Evolutionary conservation across 2,113 vertebrate genomes (phyloP), one percentile per base, ranked within the genome.

Genomic region (Astur gentilis): DNA sequence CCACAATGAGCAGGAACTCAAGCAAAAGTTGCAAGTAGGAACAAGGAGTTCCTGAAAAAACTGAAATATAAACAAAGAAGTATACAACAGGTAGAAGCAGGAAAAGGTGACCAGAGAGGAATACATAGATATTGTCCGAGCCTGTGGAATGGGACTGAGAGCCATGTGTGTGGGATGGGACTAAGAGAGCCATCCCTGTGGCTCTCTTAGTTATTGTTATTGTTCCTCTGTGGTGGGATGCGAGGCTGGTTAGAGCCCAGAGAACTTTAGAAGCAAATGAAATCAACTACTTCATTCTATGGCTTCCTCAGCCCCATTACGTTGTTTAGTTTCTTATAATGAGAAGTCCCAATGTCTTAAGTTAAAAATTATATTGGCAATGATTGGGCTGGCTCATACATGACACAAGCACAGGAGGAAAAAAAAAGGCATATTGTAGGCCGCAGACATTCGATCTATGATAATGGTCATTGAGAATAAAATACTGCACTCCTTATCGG

Each of bases 121-220:
- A 44, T 38, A n/a, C 9, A 20, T 2, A 47, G 22, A 16, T 47
- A 19, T 1, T 58, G 18, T 47, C 20, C 1, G 2, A 1, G 1
- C 2, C 4, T 34, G 57, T 34, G 47, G 18, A 42, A 19, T 31
- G 32, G 19, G 25, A 52, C 23, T 61, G 4, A n/a, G 57, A 12
- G 18, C 25, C 50, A 15, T 26, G 1, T 2, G 3, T 36, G 50
- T 34, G 47, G 19, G 45, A 19, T 27, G 29, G 29, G 29, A 52
- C 23, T 65, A 4, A n/a, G 52, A 13, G 14, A 21, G 19, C 38
- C 20, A 13, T 62, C 11, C 52, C 49, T 61, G 45, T 44, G 66
- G 21, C 29, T 55, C 12, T 75, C 26, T 11, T 10, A 29, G 18
- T 50, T 50, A 6, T 1, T 66, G 18, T 31, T 70, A 12, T 26